Conservation (phyloP, 2,888 invertebrate species). For the Formica aserva region DNA sequence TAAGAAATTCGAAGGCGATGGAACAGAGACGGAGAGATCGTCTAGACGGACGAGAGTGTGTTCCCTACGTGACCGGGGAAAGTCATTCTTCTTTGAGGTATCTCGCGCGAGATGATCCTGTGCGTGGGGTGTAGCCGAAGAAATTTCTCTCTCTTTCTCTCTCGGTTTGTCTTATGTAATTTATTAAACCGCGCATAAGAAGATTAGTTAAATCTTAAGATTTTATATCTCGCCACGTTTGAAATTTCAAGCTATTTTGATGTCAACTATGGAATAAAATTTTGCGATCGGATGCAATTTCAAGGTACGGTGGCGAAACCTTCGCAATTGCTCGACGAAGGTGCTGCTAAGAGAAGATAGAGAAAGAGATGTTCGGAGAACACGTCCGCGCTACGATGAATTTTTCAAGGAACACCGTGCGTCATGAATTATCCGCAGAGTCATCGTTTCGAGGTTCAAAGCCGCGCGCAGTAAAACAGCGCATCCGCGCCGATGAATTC, state of each 20-base stretch:
- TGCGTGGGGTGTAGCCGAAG: constrained; percentile 7
- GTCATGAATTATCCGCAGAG: constrained; percentile 55
- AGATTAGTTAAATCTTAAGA: not conserved
- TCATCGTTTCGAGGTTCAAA: constrained; percentile 50
- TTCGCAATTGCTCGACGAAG: constrained; percentile 31
- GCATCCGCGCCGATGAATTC: constrained; percentile 66
- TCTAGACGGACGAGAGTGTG: constrained; percentile 73
- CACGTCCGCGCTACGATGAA: constrained; percentile 46
- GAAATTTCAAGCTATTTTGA: not conserved
- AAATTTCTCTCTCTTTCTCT: not conserved
- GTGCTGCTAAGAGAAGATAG: not conserved
- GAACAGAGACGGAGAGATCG: constrained; percentile 65
- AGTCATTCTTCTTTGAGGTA: constrained; percentile 73
- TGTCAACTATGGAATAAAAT: not conserved
- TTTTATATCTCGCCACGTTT: not conserved
- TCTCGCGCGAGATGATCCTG: constrained; percentile 71
- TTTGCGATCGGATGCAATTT: constrained; percentile 20
- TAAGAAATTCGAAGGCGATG: constrained; percentile 57
- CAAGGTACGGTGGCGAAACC: not conserved
- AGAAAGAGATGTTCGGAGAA: constrained; percentile 38
- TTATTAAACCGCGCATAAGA: not conserved
- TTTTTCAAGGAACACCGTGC: constrained; percentile 47
- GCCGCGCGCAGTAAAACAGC: constrained; percentile 60
- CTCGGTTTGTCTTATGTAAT: not conserved
- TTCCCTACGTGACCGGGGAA: constrained; percentile 77